Evolutionary conservation across 2,113 vertebrate species (phyloP), one percentile per base, ranked within the genome.

Genomic region (Proteles cristata): DNA sequence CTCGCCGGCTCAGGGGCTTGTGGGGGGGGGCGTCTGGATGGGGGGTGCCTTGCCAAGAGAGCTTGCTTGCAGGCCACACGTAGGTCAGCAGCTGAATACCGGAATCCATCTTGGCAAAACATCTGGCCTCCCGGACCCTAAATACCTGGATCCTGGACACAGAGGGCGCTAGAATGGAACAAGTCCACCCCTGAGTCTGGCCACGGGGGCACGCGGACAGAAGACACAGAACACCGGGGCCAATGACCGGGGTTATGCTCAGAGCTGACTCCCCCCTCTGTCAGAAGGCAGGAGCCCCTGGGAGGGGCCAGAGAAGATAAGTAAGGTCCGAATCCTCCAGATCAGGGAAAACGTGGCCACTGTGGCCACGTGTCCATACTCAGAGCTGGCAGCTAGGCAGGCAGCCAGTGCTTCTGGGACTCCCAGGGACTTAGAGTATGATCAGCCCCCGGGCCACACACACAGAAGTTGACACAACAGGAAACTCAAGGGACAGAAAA

Each of bases 361-460:
- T 0, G 61, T 45, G 31, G 83, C 61, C n/a, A 6, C 1, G 7
- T 25, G 45, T 26, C 55, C 16, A 2, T 6, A 0, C 77, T 53
- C 8, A 58, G 84, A 66, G 23, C 94, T 93, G 80, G 80, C 25
- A 26, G 84, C 61, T 28, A 55, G 69, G 74, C 39, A 66, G 63
- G 88, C 79, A 31, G 58, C 12, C 4, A 15, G 73, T 19, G 74
- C 28, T 61, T 25, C 85, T 71, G 76, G 68, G 89, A 92, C 74
- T 92, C 81, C 26, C 19, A 15, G 80, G 53, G 66, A 25, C 69
- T 48, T 35, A 28, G 8, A 89, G 50, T 14, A 15, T 61, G 53
- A 90, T 93, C 93, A 96, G 92, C 92, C 94, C 77, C 58, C 61
- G 63, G 97, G 97, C 89, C 92, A 96, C 97, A 97, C 74, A 50